Base-by-base conservation (phyloP, 2,888 invertebrate species). In the Lumbricus terrestris region DNA sequence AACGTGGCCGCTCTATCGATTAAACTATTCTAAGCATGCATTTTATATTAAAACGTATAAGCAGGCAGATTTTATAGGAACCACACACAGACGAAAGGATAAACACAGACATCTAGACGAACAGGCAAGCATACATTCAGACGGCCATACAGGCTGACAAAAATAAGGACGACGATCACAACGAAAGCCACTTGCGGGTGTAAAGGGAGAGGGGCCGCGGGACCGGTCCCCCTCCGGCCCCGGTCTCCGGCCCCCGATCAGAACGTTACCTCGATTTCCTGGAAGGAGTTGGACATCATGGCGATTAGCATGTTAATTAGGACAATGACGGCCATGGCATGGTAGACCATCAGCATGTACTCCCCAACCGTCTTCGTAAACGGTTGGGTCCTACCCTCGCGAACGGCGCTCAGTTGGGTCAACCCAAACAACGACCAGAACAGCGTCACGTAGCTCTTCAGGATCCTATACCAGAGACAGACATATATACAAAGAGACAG, bases 301-400 rank as follows among this genome's bases (percentile, higher is more conserved):
- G 95, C 95, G 91, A 95, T 95, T 47, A 95, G 94, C 95, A 95
- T 95, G 93, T 95, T 95, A 90, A 95, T 94, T 91, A 95, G 94
- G 15, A 95, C 95, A 29, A 95, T 95, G 92, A 95, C 95, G 82
- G 95, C 95, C 95, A 95, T 95, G 90, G 94, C 94, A 91, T 95
- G 95, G 93, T 95, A 95, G 40, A 94, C 94, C 93, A 95, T 95
- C 89, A 95, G 95, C 89, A 95, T 93, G 40, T 94, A 92, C 92
- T 95, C 95, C 4, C 95, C 95, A 47, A 95, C 94, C 90, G 94
- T 92, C 92, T 94, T 94, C 29, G 95, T 95, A 93, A 95, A 95
- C 40, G 92, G 92, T 92, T 95, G 95, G 83, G 94, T 93, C 90
- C 94, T 93, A 38, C 93, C 93, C 38, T 92, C 92, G 90, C 94